These are phyloP conservation scores for Nanorana parkeri DNA, from an alignment of 2,113 vertebrate genomes.

Conservation along the genomic window DNA sequence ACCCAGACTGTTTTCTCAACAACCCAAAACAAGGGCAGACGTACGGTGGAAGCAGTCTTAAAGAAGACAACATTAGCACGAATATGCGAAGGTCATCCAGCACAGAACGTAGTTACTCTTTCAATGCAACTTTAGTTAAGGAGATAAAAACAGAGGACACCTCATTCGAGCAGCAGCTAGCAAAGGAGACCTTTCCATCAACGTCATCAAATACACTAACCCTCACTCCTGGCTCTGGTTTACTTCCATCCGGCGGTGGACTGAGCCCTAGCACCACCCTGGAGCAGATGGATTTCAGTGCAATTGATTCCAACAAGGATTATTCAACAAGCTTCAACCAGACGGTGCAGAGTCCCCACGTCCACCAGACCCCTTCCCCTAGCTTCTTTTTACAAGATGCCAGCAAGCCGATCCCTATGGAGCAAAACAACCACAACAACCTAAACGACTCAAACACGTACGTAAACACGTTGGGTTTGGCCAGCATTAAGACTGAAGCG, in stretches of 20 bases:
- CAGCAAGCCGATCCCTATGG: slow-evolving; percentile 78
- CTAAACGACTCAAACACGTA: slow-evolving; percentile 75
- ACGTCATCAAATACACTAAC: slow-evolving; percentile 82
- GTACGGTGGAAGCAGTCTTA: slow-evolving; percentile 92
- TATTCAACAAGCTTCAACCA: slow-evolving; percentile 88
- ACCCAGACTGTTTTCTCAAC: slow-evolving; percentile 99
- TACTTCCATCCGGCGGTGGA: slow-evolving; percentile 94
- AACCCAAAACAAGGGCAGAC: slow-evolving; percentile 99
- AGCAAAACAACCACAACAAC: slow-evolving; percentile 76
- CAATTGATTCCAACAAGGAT: slow-evolving; percentile 96
- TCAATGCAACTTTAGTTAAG: slow-evolving; percentile 86
- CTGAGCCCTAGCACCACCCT: slow-evolving; percentile 97
- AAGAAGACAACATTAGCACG: slow-evolving; percentile 82
- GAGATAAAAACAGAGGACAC: slow-evolving; percentile 98
- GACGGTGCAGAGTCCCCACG: slow-evolving; percentile 88
- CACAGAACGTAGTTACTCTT: slow-evolving; percentile 82
- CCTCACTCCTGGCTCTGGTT: slow-evolving; percentile 82
- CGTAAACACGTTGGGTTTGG: slow-evolving; percentile 70
- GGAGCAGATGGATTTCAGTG: slow-evolving; percentile 99
- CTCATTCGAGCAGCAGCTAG: slow-evolving; percentile 97
- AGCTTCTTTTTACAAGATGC: slow-evolving; percentile 98
- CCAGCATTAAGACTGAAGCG: slow-evolving; percentile 88
- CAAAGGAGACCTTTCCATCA: slow-evolving; percentile 87
- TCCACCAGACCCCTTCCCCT: slow-evolving; percentile 92
- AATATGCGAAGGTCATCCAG: slow-evolving; percentile 85